These are phyloP conservation scores for Lithophane socia DNA, from an alignment of 2,888 invertebrate species.

Conservation along the genomic window DNA sequence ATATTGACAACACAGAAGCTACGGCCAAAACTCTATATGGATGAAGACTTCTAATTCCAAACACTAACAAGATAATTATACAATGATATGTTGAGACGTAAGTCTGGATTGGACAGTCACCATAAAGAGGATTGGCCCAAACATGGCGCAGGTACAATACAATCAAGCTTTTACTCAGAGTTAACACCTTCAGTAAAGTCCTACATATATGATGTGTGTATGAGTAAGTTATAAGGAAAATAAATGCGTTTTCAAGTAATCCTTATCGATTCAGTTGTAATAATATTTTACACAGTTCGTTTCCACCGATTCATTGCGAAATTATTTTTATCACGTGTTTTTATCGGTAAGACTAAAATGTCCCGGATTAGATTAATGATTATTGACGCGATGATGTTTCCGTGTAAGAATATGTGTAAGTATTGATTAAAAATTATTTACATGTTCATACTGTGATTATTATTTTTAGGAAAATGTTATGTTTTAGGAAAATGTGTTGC, in stretches of 20 bases:
- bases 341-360: constrained; percentile 54
- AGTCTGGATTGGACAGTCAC: constrained; percentile 76
- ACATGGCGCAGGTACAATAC: constrained; percentile 77
- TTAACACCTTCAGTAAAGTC: constrained; percentile 77
- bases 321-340: constrained; percentile 50
- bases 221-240: constrained; percentile 31
- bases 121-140: constrained; percentile 89
- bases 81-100: constrained; percentile 51
- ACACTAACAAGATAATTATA: constrained; percentile 38
- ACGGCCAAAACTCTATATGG: constrained; percentile 89
- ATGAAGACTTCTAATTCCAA: constrained; percentile 62
- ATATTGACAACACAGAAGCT: constrained; percentile 77
- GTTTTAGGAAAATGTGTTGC: background rate
- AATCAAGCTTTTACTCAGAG: constrained; percentile 72
- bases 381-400: constrained; percentile 43
- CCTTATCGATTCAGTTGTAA: constrained; percentile 40
- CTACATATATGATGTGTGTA: constrained; percentile 15
- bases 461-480: background rate
- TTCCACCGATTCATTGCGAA: constrained; percentile 41
- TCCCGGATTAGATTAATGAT: constrained; percentile 63
- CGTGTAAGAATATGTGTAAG: constrained; percentile 24
- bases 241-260: constrained; percentile 26
- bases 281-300: constrained; percentile 16
- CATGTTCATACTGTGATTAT: constrained; percentile 1
- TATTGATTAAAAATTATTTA: constrained; percentile 15